Percentiles rank a stretch among this genome's conserved stretches.
Conservation (phyloP, 2,888 invertebrate genomes). For the Endomychus coccineus region DNA sequence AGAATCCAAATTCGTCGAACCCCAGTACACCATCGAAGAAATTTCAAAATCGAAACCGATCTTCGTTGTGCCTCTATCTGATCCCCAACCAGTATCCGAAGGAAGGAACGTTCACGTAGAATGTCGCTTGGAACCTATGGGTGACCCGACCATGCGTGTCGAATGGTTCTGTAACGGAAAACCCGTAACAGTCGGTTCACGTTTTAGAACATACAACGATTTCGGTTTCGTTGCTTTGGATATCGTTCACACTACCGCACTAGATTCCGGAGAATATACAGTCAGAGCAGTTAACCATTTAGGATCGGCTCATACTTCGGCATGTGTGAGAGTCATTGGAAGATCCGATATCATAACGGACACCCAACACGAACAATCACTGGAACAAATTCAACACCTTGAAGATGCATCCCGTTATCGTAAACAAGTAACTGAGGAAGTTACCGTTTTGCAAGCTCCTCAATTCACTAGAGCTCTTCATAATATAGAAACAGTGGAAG, state of each 20-base stretch:
- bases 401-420: constrained; percentile 71
- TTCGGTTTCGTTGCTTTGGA: constrained; percentile 97
- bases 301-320: constrained; percentile 86
- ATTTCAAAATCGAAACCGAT: constrained; percentile 92
- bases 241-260: constrained; percentile 86
- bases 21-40: constrained; percentile 84
- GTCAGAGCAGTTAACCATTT: constrained; percentile 88
- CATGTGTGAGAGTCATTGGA: constrained; percentile 80
- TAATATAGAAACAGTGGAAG: constrained; percentile 83
- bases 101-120: constrained; percentile 87
- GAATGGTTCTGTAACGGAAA: constrained; percentile 95
- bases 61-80: constrained; percentile 82
- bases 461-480: constrained; percentile 82
- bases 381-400: constrained; percentile 85
- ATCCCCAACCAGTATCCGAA: constrained; percentile 77
- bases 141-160: constrained; percentile 91
- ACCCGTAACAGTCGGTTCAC: constrained; percentile 79
- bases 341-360: constrained; percentile 78
- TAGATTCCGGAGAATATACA: constrained; percentile 94
- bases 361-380: constrained; percentile 84
- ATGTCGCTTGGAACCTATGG: constrained; percentile 89
- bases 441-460: constrained; percentile 76
- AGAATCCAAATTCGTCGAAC: constrained; percentile 76
- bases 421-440: constrained; percentile 69
- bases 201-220: constrained; percentile 92